Base-by-base conservation (phyloP, 1,140 invertebrate genomes). In the Dreissena rostriformis region DNA sequence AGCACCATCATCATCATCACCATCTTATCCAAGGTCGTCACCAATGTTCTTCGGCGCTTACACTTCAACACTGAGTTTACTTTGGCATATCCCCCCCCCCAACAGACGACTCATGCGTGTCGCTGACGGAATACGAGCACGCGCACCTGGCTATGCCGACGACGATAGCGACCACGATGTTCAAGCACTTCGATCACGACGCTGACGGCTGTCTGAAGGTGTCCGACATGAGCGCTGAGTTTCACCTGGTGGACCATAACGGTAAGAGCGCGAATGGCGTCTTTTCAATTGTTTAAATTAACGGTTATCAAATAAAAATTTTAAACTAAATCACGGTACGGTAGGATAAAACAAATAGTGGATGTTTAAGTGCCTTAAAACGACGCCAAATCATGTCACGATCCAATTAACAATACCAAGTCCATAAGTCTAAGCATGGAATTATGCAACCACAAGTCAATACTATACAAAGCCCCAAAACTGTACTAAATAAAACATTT, bases 161-260 rank as follows among this genome's bases (percentile, higher is more conserved):
- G 12, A 22, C 15, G 10, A 39, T 78, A 4, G 39, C 49, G 4
- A 39, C 22, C 1, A 22, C n/a, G 11, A 17, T 78, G 75, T 78
- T 67, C 28, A 4, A 67, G 19, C 75, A 78, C 26, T 78, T 49
- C 26, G 49, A 78, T 22, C 55, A 49, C 28, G 75, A 78, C 11
- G 39, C 19, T 26, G 63, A 78, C 26, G 51, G n/a, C 17, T 68
- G 65, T 22, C 51, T 78, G 12, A 52, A 51, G 12, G 63, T 67
- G 1, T 14, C 24, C 17, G 75, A 78, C 24, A 67, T 78, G 63
- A 11, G 11, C 10, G 19, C 17, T 8, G 75, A 78, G n/a, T 78
- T 78, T 63, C 65, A 78, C 66, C 63, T 78, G 14, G 53, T 78
- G 0, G 75, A 78, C 17, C 61, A 78, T n/a, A 52, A 67, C 63